phyloP scores from a whole-genome alignment of 2,113 vertebrate species.

The Maccullochella peelii region DNA sequence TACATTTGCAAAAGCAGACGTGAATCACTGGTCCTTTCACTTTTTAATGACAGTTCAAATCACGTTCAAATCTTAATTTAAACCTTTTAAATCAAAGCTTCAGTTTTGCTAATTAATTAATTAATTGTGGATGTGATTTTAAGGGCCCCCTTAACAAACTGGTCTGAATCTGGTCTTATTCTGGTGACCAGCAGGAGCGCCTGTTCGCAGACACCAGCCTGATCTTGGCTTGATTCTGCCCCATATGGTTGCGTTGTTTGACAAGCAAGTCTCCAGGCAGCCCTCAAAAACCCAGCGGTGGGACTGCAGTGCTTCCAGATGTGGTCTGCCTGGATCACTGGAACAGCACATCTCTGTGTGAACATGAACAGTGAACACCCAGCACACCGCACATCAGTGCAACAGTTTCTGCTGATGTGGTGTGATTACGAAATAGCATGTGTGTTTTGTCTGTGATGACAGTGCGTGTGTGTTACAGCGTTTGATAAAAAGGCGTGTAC shows the following conservation, averaged over 20 bases:
- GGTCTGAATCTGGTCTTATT: too few relatives aligned
- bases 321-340: conserved; percentile 58
- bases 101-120: background rate
- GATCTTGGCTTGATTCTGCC: conserved; percentile 27
- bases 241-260: conserved; percentile 70
- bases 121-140: background rate
- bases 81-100: background rate
- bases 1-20: background rate
- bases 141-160: background rate
- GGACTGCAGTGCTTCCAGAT: conserved; percentile 79
- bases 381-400: conserved; percentile 10
- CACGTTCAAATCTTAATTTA: background rate
- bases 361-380: conserved; percentile 49
- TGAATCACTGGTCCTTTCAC: background rate
- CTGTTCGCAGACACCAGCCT: conserved; percentile 43
- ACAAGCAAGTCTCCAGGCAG: conserved; percentile 67
- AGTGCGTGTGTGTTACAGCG: conserved; percentile 6
- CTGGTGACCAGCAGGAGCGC: background rate
- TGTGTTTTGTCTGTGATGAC: conserved; percentile 43
- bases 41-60: background rate
- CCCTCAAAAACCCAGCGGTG: conserved; percentile 61
- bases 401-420: conserved; percentile 45
- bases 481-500: conserved; percentile 27
- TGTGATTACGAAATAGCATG: conserved; percentile 18
- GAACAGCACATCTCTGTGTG: conserved; percentile 55